phyloP scores from a whole-genome alignment of 2,888 invertebrate species.

The Cyclophora albipunctata region DNA sequence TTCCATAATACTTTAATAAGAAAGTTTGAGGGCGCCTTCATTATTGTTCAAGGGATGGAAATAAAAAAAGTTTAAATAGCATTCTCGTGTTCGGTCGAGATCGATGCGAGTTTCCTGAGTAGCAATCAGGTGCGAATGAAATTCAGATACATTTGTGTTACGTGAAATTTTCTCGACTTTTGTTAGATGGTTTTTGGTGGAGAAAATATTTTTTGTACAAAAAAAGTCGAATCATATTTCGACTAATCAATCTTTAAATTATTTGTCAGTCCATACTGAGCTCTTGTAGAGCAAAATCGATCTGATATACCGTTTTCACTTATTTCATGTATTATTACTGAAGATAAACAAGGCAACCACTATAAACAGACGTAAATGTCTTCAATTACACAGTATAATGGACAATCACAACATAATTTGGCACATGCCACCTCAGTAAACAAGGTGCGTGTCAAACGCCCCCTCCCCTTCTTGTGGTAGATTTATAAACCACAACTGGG shows the following conservation, averaged over 20 bases:
- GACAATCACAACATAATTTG: no score
- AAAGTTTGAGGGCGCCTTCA: constrained; percentile 46
- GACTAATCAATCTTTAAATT: background rate
- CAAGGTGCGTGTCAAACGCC: no score
- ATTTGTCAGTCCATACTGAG: no score
- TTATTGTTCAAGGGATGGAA: constrained; percentile 29
- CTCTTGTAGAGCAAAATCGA: no score
- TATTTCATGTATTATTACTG: no score
- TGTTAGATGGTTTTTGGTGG: constrained; percentile 9
- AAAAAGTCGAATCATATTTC: background rate
- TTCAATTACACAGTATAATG: no score
- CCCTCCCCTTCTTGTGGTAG: background rate
- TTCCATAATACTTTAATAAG: constrained; percentile 56
- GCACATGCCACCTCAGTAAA: no score
- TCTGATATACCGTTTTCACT: no score
- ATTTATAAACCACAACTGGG: constrained; percentile 2
- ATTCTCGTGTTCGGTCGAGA: constrained; percentile 30
- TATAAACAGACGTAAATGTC: no score
- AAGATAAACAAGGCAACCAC: no score
- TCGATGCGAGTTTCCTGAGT: constrained; percentile 19
- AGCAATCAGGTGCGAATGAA: constrained; percentile 15
- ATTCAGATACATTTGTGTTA: no score
- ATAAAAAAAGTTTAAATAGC: constrained; percentile 39
- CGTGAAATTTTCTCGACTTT: background rate
- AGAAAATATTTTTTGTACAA: constrained; percentile 2